Evolutionary conservation across 2,888 invertebrate genomes (phyloP).

Genomic region (Stenichneumon culpator): DNA sequence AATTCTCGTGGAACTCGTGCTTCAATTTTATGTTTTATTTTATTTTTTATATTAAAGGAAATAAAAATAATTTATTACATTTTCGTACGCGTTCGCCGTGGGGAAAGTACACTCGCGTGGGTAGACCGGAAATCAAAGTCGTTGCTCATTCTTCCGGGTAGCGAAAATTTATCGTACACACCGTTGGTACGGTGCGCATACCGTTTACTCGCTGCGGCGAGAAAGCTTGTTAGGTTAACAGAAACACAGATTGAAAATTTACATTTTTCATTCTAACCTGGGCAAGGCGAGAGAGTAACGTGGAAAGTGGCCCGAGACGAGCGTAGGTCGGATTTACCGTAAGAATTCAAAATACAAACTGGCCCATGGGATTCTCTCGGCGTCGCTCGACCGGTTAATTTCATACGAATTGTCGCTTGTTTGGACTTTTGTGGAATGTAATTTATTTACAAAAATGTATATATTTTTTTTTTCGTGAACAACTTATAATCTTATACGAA

Average conservation of each 20-base stretch:
- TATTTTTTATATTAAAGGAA: background rate
- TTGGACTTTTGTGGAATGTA: background rate
- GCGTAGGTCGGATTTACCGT: constrained; percentile 50
- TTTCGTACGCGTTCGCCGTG: constrained; percentile 7
- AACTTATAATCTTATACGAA: too few species aligned
- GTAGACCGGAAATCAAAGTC: constrained; percentile 61
- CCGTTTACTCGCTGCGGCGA: background rate
- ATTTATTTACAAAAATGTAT: background rate
- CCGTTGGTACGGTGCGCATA: background rate
- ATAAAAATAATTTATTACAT: constrained; percentile 3
- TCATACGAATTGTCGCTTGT: background rate
- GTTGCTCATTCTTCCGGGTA: constrained; percentile 54
- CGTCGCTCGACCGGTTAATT: constrained; percentile 2
- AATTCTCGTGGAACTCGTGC: constrained; percentile 24
- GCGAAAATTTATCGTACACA: constrained; percentile 28
- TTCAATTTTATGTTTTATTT: constrained; percentile 33
- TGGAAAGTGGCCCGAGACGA: constrained; percentile 26
- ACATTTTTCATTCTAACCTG: constrained; percentile 32
- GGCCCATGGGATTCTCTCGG: background rate
- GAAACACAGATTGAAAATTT: constrained; percentile 21
- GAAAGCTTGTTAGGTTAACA: constrained; percentile 24
- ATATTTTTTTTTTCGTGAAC: background rate
- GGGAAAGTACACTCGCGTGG: constrained; percentile 33
- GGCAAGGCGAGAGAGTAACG: constrained; percentile 6
- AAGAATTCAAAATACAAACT: background rate